These are phyloP conservation scores for Sesia bembeciformis DNA, from an alignment of 2,888 invertebrate species.

Conservation along the genomic window DNA sequence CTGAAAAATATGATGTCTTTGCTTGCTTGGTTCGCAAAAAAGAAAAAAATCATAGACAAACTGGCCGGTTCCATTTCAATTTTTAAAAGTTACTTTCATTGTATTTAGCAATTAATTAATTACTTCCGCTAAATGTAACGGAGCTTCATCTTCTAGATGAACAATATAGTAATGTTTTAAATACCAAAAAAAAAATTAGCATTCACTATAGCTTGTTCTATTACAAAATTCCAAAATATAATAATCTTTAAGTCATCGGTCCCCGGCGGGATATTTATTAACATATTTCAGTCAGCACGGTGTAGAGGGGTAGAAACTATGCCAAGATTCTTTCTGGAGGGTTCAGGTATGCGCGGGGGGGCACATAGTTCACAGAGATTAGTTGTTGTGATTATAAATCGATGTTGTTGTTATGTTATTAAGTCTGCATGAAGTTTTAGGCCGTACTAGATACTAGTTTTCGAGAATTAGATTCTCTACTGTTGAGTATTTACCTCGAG, in stretches of 20 bases:
- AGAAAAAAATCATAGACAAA: no score
- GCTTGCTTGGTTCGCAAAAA: no score
- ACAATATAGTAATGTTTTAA: no score
- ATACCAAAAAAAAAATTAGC: neutral
- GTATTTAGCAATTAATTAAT: no score
- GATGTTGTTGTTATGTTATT: conserved; percentile 7
- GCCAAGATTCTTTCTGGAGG: conserved; percentile 13
- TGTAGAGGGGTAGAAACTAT: conserved; percentile 21
- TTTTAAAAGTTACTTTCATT: no score
- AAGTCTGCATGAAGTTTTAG: no score
- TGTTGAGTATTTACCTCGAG: no score
- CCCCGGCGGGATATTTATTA: neutral
- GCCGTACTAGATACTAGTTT: no score
- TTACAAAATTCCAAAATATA: neutral
- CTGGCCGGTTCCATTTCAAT: no score
- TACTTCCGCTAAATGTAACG: no score
- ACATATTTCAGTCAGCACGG: neutral
- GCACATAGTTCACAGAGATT: conserved; percentile 16
- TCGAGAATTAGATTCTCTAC: no score
- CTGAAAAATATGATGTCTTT: conserved; percentile 14
- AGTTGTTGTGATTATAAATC: conserved; percentile 2
- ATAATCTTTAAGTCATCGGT: neutral
- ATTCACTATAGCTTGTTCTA: neutral
- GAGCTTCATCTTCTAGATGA: no score
- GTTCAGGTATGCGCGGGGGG: conserved; percentile 7